Evolutionary conservation across 2,113 vertebrate species (phyloP), one percentile per base, ranked within the genome.

Genomic region (Zootoca vivipara): DNA sequence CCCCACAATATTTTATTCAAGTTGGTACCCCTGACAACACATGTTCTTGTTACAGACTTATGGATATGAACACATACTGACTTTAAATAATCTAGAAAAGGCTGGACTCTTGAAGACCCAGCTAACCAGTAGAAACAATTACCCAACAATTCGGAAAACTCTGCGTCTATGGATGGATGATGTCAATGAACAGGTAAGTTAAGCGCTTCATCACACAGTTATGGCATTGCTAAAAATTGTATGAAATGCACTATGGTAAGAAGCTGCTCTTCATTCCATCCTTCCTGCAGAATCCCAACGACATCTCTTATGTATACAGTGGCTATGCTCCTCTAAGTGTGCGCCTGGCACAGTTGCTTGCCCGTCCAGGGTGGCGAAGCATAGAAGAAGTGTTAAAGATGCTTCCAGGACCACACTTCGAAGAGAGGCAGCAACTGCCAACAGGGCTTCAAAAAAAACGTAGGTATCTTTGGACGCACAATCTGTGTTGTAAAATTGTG

Each of bases 161-260:
- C 92, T 99, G 18, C 99, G 99, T 82, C 96, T 99, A 75, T 99
- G 99, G 99, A 99, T 99, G 99, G 98, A 99, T 46, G 99, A 99
- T 2, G 97, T 99, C 15, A 99, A 99, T 0, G 99, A 99, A 38
- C 99, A 99, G 95, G 99, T 98, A 64, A 91, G 95, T 99, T 98
- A 62, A 91, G 0, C 0, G 0, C 16, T 56, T 85, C 35, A 12
- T 1, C n/a, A 7, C 16, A 24, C 6, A 0, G 6, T 9, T 18
- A 0, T 3, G 4, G 3, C 8, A 72, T 58, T 35, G 58, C 78
- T 81, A 85, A 6, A 6, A 0, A 0, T 2, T 0, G 0, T 0
- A 2, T 5, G 1, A 46, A 42, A 15, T 13, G 42, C 3, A 16
- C 12, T 2, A 0, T 2, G 16, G 12, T 5, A n/a, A 74, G 64